Evolutionary conservation across 2,888 invertebrate genomes (phyloP), one percentile per base, ranked within the genome.

Genomic region (Argyra leucocephala): DNA sequence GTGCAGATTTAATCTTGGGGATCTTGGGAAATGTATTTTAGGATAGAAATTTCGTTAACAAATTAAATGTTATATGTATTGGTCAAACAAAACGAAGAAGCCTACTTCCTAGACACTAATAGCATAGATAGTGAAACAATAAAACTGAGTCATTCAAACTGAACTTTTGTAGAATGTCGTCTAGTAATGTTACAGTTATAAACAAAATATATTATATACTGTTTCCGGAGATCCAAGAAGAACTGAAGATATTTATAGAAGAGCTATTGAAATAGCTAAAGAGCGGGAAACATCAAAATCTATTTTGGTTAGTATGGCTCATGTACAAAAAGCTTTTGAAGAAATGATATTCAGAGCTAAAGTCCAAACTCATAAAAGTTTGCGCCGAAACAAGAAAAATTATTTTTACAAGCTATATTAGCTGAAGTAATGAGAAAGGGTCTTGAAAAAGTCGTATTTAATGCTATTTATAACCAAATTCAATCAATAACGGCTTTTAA

Each of bases 201-300:
- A n/a, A n/a, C n/a, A n/a, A n/a, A n/a, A n/a, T n/a, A n/a, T n/a
- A n/a, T n/a, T n/a, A n/a, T n/a, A n/a, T n/a, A n/a, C 96, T 0
- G 89, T 97, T 0, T 97, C 96, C 0, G 98, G 99, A 0, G 99
- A 99, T 81, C 93, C 96, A 0, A 84, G 99, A 1, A 84, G 98
- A 64, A 98, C 97, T 0, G 80, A 98, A n/a, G 96, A 98, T 69
- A 91, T 99, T 64, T 95, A 97, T 74, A 83, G 93, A 0, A 83
- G 96, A 36, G 90, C 97, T 1, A 86, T 93, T 0, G 97, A 97
- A 81, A 85, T 96, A 57, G 91, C 93, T 0, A 88, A 88, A 73
- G 69, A 67, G 37, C 65, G 67, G 10, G 12, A 80, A 77, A 72
- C 78, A 74, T 12, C 62, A 15, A 15, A 12, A 73, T 75, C 62